Evolutionary conservation across 2,797 vertebrate species (phyloP).

Genomic region (Catharus ustulatus): DNA sequence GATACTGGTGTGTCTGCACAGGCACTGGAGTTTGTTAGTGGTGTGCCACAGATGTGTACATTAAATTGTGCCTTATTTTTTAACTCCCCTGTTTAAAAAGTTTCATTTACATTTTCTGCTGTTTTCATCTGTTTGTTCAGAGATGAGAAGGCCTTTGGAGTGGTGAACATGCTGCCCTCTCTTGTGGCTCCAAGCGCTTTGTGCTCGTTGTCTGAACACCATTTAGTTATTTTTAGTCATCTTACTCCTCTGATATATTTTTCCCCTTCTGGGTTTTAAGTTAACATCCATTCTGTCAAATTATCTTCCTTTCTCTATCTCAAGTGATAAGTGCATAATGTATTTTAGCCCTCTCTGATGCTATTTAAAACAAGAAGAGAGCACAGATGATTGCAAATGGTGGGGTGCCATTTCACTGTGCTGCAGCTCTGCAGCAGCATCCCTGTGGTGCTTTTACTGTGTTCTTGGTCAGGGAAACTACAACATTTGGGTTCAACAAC

Average conservation of each 20-base stretch:
- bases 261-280: neutral
- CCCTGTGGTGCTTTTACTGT: neutral
- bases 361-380: neutral
- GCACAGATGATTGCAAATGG: neutral
- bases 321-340: neutral
- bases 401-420: neutral
- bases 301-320: neutral
- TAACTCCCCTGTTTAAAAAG: neutral
- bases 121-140: neutral
- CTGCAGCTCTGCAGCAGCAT: neutral
- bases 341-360: neutral
- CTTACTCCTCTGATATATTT: neutral
- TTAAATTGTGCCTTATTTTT: neutral
- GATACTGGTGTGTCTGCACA: neutral
- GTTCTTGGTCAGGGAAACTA: neutral
- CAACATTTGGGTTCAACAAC: neutral
- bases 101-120: neutral
- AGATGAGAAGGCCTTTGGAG: neutral
- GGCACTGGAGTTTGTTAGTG: neutral
- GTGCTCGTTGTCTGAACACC: neutral
- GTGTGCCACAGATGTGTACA: accelerated
- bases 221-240: neutral
- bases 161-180: neutral
- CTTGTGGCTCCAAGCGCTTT: neutral
- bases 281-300: neutral